Evolutionary conservation across 2,888 invertebrate species (phyloP), one percentile per base, ranked within the genome.

Genomic region (Xanthorhoe spadicearia): DNA sequence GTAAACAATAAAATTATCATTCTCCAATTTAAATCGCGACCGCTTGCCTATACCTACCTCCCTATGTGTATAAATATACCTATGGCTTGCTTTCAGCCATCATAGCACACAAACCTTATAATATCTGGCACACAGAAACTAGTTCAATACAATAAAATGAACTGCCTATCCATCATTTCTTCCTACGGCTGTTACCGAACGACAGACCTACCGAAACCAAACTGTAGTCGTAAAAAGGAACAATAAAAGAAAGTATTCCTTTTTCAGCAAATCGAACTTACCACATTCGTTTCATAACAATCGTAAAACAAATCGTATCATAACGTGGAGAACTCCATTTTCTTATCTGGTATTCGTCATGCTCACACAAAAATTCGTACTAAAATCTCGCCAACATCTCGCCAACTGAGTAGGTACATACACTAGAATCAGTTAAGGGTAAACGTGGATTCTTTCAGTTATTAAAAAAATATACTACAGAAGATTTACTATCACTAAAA

Each of bases 271-370:
- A 66, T 58, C 58, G 53, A 55, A 55, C 62, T 66, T 61, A 59
- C 38, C 64, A 55, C 59, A 62, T 64, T 59, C 51, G 23, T 59
- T 66, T 66, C 60, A 62, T 68, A 71, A 64, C 66, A 62, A 54
- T 62, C 64, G 53, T 55, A 63, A 61, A 64, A 53, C 43, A 59
- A 63, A 63, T 63, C 51, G 56, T 35, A 53, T 52, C 46, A 50
- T 59, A 28, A 49, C 17, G 32, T 38, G 50, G 54, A 61, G 58
- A 63, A 63, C 66, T 71, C 48, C 66, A 60, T 66, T 62, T 64
- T 48, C 61, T 65, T 70, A 70, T 70, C 65, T 49, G 49, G n/a
- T 50, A 38, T 61, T 55, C 43, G 52, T 61, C 60, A 59, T 48
- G 17, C 49, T 52, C 38, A 50, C 51, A 48, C 48, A 48, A 43